Evolutionary conservation across 2,888 invertebrate species (phyloP).

Genomic region (Parapristionchus giblindavisi): DNA sequence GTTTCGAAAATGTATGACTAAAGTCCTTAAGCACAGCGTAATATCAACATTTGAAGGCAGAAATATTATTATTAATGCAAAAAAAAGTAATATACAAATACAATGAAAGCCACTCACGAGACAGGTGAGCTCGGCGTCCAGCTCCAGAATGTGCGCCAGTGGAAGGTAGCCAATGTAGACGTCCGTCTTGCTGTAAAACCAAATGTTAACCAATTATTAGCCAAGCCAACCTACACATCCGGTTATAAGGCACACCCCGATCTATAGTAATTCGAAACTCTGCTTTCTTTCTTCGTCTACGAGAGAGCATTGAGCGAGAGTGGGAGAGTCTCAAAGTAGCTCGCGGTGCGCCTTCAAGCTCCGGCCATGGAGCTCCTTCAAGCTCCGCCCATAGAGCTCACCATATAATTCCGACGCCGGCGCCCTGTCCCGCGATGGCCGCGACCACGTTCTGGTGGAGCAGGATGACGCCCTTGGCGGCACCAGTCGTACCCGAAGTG

Average conservation of each 20-base stretch:
- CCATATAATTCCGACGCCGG: conserved; percentile 65
- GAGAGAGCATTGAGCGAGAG: too few relatives aligned
- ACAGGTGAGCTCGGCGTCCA: conserved; percentile 78
- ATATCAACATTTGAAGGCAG: not conserved
- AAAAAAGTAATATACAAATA: not conserved
- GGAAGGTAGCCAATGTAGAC: conserved; percentile 93
- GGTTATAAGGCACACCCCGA: not conserved
- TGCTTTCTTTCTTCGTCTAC: too few relatives aligned
- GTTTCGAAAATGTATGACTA: not conserved
- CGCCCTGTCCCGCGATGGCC: conserved; percentile 71
- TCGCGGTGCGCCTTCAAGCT: not conserved
- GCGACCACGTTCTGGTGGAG: conserved; percentile 71
- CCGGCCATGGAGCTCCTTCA: not conserved
- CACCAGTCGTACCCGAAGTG: conserved; percentile 86
- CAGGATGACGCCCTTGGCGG: conserved; percentile 70
- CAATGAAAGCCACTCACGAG: conserved; percentile 34
- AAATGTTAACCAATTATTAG: not conserved
- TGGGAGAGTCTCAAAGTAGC: not conserved
- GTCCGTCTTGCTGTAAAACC: conserved; percentile 74
- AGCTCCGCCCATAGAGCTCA: conserved; percentile 13
- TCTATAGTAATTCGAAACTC: too few relatives aligned
- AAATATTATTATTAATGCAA: not conserved
- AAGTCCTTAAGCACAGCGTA: not conserved
- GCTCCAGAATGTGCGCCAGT: conserved; percentile 92
- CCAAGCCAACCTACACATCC: not conserved